Conservation (phyloP, 2,888 invertebrate species). For the Heliconius hortense region DNA sequence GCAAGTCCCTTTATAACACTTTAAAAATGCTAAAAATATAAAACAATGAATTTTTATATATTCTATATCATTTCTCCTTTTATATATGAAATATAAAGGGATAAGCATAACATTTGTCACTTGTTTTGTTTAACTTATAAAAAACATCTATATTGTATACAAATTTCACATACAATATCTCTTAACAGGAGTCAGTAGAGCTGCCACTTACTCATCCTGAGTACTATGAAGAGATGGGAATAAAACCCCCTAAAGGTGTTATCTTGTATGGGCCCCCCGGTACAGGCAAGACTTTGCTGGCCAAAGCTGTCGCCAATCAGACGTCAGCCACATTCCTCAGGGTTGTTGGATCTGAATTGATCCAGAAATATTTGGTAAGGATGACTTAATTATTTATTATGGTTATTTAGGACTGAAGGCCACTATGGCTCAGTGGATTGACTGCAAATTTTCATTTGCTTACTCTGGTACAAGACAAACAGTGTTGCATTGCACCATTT, state of each 20-base stretch:
- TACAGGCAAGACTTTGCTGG: conserved; percentile 98
- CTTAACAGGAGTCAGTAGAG: conserved; percentile 93
- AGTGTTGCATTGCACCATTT: too few relatives aligned
- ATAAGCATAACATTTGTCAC: too few relatives aligned
- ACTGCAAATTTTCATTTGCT: too few relatives aligned
- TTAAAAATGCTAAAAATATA: too few relatives aligned
- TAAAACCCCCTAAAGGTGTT: conserved; percentile 99
- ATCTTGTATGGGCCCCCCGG: conserved; percentile 99
- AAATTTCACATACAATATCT: neutral
- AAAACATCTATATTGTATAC: neutral
- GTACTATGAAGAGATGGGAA: conserved; percentile 99
- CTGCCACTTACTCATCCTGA: conserved; percentile 99
- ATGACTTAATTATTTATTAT: neutral
- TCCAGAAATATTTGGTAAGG: conserved; percentile 97
- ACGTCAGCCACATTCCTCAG: conserved; percentile 99
- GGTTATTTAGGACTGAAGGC: neutral
- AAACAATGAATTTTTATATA: too few relatives aligned
- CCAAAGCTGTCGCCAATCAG: conserved; percentile 99
- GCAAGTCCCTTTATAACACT: too few relatives aligned
- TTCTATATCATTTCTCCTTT: neutral
- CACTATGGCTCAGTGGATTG: neutral
- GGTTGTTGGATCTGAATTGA: conserved; percentile 99
- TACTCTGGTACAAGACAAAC: too few relatives aligned
- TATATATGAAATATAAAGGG: neutral
- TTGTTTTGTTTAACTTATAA: neutral